Conservation (phyloP, 1,140 invertebrate species). For the Spodoptera frugiperda region DNA sequence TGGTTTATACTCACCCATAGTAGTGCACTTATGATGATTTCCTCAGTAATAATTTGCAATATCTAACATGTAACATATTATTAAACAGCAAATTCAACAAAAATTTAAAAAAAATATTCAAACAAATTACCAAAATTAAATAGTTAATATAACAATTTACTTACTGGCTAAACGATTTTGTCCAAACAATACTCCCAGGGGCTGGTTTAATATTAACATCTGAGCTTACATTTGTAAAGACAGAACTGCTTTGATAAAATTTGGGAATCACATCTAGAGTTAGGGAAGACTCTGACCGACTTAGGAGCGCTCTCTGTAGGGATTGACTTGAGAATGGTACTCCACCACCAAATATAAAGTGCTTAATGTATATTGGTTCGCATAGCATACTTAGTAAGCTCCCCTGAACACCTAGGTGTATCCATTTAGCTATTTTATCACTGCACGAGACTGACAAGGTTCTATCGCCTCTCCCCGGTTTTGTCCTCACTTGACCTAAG, state of each 20-base stretch:
- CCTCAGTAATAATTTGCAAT: too few species aligned
- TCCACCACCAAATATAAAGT: conserved; percentile 90
- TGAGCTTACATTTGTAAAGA: conserved; percentile 66
- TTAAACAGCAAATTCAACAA: too few species aligned
- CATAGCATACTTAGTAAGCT: conserved; percentile 91
- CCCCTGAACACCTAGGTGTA: conserved; percentile 93
- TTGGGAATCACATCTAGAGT: conserved; percentile 62
- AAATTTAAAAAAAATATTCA: too few species aligned
- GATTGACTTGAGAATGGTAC: conserved; percentile 88
- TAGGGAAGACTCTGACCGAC: conserved; percentile 52
- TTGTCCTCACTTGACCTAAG: conserved; percentile 92
- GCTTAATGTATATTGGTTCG: conserved; percentile 90
- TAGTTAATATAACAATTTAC: conserved; percentile 19
- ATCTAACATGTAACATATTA: too few species aligned
- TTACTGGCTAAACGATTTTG: conserved; percentile 61
- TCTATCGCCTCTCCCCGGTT: conserved; percentile 96
- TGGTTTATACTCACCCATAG: too few species aligned
- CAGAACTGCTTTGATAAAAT: conserved; percentile 67
- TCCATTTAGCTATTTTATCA: conserved; percentile 97
- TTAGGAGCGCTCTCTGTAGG: conserved; percentile 89
- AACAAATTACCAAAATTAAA: too few species aligned
- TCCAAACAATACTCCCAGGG: conserved; percentile 69
- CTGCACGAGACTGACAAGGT: conserved; percentile 97
- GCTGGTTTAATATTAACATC: conserved; percentile 60
- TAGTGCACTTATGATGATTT: too few species aligned